These are phyloP conservation scores for Microtus obscurus DNA, from an alignment of 2,797 vertebrate species.

Conservation along the genomic window DNA sequence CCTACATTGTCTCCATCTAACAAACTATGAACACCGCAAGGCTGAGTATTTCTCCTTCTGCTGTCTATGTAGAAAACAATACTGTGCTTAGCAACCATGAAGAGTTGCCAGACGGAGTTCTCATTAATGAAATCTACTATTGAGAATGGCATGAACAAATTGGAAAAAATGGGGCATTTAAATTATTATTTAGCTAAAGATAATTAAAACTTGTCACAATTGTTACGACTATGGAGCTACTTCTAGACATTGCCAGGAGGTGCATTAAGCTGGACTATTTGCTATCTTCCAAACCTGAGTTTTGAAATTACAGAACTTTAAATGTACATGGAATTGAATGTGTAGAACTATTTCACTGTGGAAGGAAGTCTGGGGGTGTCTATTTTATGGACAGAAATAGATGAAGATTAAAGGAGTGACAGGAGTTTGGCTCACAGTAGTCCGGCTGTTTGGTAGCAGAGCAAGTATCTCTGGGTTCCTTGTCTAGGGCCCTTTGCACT, in stretches of 20 bases:
- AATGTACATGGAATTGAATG: neutral
- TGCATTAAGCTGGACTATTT: constrained; percentile 27
- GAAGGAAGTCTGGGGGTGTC: neutral
- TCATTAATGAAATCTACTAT: constrained; percentile 20
- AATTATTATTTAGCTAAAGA: constrained; percentile 39
- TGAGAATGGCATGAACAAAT: constrained; percentile 47
- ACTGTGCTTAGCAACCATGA: constrained; percentile 10
- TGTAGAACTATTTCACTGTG: constrained; percentile 16
- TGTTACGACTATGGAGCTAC: constrained; percentile 8
- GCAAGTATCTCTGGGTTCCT: neutral
- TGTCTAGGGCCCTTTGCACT: neutral
- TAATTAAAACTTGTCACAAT: constrained; percentile 37
- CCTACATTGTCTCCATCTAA: neutral
- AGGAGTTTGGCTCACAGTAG: neutral
- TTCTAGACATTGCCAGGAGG: constrained; percentile 44
- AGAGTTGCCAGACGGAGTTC: neutral
- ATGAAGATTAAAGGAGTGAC: neutral
- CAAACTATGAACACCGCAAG: neutral
- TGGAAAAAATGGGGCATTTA: constrained; percentile 28
- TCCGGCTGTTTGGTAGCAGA: constrained; percentile 18
- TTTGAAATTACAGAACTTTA: constrained; percentile 47
- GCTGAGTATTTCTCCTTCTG: constrained; percentile 27
- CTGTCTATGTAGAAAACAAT: neutral
- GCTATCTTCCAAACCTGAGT: constrained; percentile 27
- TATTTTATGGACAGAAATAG: constrained; percentile 37